Base-by-base conservation (phyloP, 2,113 vertebrate genomes). In the Vidua macroura region DNA sequence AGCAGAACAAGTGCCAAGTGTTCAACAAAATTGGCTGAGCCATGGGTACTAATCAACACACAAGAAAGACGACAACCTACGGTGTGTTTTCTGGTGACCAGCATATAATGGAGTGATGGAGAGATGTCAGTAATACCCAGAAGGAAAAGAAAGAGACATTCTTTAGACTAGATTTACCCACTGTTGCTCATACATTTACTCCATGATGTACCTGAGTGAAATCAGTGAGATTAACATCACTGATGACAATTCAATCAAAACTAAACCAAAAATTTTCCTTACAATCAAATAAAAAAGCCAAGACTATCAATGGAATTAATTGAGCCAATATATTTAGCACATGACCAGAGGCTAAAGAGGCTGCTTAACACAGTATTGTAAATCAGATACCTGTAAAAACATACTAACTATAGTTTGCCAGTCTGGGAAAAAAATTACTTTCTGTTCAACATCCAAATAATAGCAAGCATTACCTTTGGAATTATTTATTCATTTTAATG, bases 401-500 rank as follows among this genome's bases (percentile, higher is more conserved):
- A 62, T 62, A 11, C 24, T 60, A 83, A 70, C 74, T 69, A 24
- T 37, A 33, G 6, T 67, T 46, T 51, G 23, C 33, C 62, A 52
- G 2, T 83, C 30, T 67, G 46, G 78, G 51, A 86, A 81, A 73
- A 13, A 20, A 44, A 37, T 64, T 52, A 15, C 14, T 91, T 77
- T 69, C 51, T 81, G 37, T 53, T 62, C 58, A 91, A 58, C 68
- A 62, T 73, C 35, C 84, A 80, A 62, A 64, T 62, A 51, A 83
- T 93, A 85, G 89, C 81, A 87, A 94, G 70, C 83, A 60, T 87
- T 92, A 64, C 52, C 49, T 94, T 92, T 86, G 77, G 82, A 88
- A 85, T 63, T 7, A 87, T 76, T 86, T 83, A 55, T 93, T 96
- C 63, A 92, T 96, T 95, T 93, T 76, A 63, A 79, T 60, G 35